These are phyloP conservation scores for Malurus leucopterus DNA, from an alignment of 2,797 vertebrate species.

Conservation along the genomic window DNA sequence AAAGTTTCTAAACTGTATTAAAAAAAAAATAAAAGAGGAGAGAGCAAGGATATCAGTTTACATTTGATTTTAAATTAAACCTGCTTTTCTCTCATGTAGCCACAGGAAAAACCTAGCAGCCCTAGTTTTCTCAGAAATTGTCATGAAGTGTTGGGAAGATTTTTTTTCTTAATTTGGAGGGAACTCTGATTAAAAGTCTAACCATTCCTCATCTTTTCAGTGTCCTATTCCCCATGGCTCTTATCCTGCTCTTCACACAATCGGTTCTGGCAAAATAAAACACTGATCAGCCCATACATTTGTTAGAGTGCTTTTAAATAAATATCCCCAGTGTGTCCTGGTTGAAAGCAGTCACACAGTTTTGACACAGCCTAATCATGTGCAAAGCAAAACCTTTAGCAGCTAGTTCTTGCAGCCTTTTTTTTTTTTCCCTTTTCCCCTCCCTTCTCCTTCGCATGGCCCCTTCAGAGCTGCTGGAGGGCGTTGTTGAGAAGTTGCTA, in stretches of 20 bases:
- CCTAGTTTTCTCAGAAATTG: slow-evolving; percentile 55
- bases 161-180: slow-evolving; percentile 53
- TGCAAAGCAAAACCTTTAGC: slow-evolving; percentile 9
- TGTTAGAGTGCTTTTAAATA: slow-evolving; percentile 11
- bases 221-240: slow-evolving; percentile 11
- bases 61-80: slow-evolving; percentile 56
- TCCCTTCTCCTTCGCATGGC: slow-evolving; percentile 11
- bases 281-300: background rate
- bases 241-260: slow-evolving; percentile 12
- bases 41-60: slow-evolving; percentile 36
- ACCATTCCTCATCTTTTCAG: slow-evolving; percentile 25
- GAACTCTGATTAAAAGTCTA: slow-evolving; percentile 53
- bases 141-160: slow-evolving; percentile 35
- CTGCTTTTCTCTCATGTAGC: slow-evolving; percentile 39
- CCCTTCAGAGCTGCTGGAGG: slow-evolving; percentile 68
- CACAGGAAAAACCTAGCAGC: slow-evolving; percentile 55
- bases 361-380: slow-evolving; percentile 12
- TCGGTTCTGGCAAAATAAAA: slow-evolving; percentile 31
- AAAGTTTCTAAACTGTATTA: background rate
- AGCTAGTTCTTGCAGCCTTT: slow-evolving; percentile 6
- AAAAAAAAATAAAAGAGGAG: slow-evolving; percentile 7
- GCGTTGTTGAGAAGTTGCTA: slow-evolving; percentile 67
- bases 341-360: background rate
- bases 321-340: background rate
- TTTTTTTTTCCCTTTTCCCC: background rate